These are phyloP conservation scores for Trissolcus japonicus DNA, from an alignment of 2,888 invertebrate genomes.

Conservation along the genomic window DNA sequence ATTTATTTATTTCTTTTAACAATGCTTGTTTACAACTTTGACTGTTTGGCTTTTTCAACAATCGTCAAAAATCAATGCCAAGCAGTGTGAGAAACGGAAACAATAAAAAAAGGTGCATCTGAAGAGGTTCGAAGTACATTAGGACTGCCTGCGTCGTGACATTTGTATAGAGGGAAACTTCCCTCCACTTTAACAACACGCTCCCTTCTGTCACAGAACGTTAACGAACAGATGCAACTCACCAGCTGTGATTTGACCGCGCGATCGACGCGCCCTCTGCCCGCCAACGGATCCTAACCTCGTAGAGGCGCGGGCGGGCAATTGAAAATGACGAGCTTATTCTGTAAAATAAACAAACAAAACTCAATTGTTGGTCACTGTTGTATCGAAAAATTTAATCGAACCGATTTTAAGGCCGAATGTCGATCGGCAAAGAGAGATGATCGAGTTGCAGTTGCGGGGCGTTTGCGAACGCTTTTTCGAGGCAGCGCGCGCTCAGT, in stretches of 20 bases:
- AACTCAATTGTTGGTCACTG: not conserved
- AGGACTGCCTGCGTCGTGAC: not conserved
- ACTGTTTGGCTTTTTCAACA: too few species aligned
- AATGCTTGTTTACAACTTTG: too few species aligned
- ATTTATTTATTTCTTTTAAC: too few species aligned
- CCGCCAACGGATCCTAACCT: slow-evolving; percentile 46
- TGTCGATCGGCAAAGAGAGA: not conserved
- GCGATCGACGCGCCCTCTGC: slow-evolving; percentile 60
- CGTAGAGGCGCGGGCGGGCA: not conserved
- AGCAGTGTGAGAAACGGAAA: too few species aligned
- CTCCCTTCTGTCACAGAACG: slow-evolving; percentile 8
- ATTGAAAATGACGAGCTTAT: not conserved
- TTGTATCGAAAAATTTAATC: not conserved
- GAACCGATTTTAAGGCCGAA: not conserved
- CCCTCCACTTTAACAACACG: slow-evolving; percentile 14
- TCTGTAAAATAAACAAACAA: not conserved
- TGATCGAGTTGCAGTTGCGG: not conserved
- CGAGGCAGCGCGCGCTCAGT: slow-evolving; percentile 22
- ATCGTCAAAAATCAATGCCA: too few species aligned
- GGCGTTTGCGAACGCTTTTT: slow-evolving; percentile 37
- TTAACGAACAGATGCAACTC: slow-evolving; percentile 10
- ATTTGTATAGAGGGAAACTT: slow-evolving; percentile 11
- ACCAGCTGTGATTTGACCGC: slow-evolving; percentile 2
- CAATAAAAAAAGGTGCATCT: too few species aligned
- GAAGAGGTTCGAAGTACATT: too few species aligned